Conservation (phyloP, 2,888 invertebrate species). For the Melanotus villosus region DNA sequence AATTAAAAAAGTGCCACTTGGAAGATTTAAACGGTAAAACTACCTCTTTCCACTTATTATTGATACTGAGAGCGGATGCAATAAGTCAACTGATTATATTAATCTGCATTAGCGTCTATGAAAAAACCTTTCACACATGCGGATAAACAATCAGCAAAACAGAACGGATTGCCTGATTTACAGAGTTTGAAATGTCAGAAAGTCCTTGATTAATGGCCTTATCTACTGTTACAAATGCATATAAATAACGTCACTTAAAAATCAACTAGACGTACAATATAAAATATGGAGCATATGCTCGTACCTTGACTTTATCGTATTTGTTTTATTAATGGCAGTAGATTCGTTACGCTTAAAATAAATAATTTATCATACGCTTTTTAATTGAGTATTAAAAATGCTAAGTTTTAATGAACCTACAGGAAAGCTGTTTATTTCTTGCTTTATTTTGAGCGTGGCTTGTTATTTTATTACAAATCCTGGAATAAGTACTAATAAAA, state of each 20-base stretch:
- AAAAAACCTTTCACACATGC: not conserved
- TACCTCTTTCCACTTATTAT: not conserved
- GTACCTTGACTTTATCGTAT: conserved; percentile 13
- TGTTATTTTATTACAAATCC: conserved; percentile 1
- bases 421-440: too few relatives aligned
- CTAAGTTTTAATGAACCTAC: too few relatives aligned
- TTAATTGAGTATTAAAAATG: too few relatives aligned
- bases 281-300: not conserved
- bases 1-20: too few relatives aligned
- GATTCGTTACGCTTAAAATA: not conserved
- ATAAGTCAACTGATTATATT: conserved; percentile 7
- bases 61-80: conserved; percentile 8
- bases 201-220: conserved; percentile 28
- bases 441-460: too few relatives aligned
- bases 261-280: not conserved
- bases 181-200: conserved; percentile 4
- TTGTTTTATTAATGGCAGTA: not conserved
- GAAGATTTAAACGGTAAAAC: not conserved
- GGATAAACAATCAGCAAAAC: conserved; percentile 9
- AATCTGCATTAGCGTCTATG: conserved; percentile 8
- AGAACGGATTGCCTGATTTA: not conserved
- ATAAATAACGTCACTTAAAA: conserved; percentile 28
- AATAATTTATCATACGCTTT: too few relatives aligned
- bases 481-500: too few relatives aligned
- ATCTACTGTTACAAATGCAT: conserved; percentile 18